Evolutionary conservation across 2,113 vertebrate species (phyloP).

Genomic region (Phaetusa simplex): DNA sequence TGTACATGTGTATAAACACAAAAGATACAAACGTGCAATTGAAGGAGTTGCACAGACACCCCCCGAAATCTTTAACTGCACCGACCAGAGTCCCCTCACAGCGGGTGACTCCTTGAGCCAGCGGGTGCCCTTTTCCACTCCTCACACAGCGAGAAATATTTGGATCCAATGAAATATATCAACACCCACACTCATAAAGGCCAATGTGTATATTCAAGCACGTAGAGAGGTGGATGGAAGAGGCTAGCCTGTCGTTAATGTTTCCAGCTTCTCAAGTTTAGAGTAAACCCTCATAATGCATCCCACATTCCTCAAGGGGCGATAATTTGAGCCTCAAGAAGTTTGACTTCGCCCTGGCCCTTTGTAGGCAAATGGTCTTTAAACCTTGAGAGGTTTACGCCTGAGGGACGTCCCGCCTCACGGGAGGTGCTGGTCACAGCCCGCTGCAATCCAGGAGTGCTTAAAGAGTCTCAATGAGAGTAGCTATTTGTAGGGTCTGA

Average conservation of each 20-base stretch:
- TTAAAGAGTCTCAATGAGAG: background rate
- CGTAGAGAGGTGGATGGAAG: background rate
- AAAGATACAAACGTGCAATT: background rate
- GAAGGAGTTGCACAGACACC: background rate
- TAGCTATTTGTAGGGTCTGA: background rate
- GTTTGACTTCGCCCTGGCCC: background rate
- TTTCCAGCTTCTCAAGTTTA: background rate
- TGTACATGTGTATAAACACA: background rate
- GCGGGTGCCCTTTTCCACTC: background rate
- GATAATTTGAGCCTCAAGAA: background rate
- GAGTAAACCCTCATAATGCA: background rate
- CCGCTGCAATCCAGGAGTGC: background rate
- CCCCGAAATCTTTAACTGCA: background rate
- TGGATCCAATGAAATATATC: background rate
- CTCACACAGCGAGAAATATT: background rate
- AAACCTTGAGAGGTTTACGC: background rate
- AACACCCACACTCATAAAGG: background rate
- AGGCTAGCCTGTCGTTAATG: background rate
- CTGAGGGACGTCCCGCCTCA: background rate
- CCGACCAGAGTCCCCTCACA: background rate
- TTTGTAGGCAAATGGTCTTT: background rate
- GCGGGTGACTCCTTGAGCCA: background rate
- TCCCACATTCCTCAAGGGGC: background rate
- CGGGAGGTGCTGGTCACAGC: background rate
- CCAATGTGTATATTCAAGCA: background rate